Base-by-base conservation (phyloP, 2,888 invertebrate species). In the Trissolcus japonicus region DNA sequence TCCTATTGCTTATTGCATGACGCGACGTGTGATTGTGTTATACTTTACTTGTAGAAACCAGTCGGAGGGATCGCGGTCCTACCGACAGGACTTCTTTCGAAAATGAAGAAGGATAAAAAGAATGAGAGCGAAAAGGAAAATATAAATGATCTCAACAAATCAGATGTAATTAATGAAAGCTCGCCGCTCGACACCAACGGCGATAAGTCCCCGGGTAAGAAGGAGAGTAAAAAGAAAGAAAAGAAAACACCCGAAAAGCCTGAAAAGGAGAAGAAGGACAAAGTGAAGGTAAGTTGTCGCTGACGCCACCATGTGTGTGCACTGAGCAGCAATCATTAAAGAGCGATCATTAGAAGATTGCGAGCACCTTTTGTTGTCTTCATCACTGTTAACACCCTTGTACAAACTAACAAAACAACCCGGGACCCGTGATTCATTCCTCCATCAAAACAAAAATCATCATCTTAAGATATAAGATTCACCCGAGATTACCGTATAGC, bases 61-160 rank as follows among this genome's bases (percentile, higher is more conserved):
- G 91, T 94, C 40, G 96, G 96, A 55, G 96, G 95, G 7, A 94
- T 96, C 74, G 94, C 95, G 78, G 96, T 96, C 80, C 92, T 96
- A 89, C 95, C 95, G 56, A 91, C 94, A 17, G 92, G 93, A 46
- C 92, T 91, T 71, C 88, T 91, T 72, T 90, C 91, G 79, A 91
- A 91, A 82, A 91, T 91, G 86, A 90, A 90, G 80, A 91, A 91
- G 86, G 91, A 92, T 82, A 90, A 91, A 69, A 90, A 93, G 65
- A 91, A 91, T 16, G 91, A 92, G 80, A 92, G 91, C 86, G 91
- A 91, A 82, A 91, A 91, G 86, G 91, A 91, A 85, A 89, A 90
- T 83, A 87, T 85, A 83, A 89, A 89, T 80, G 88, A 89, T 83
- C 86, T 91, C 82, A 91, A 91, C 81, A 87, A 88, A 79, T 85